phyloP scores from a whole-genome alignment of 2,888 invertebrate genomes.

The Trissolcus japonicus region DNA sequence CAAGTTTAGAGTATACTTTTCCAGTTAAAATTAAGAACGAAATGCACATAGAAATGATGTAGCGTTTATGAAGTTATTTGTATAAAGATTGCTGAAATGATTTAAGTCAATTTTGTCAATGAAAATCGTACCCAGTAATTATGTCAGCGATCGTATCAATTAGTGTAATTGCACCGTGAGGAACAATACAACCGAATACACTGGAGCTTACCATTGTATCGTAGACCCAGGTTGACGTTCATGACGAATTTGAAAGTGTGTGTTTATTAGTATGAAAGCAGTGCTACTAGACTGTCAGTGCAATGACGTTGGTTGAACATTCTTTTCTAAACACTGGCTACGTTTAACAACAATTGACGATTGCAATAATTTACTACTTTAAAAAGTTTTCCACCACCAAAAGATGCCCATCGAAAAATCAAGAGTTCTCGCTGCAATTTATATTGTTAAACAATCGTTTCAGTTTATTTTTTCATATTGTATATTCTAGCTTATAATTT shows the following conservation, averaged over 20 bases:
- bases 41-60: neutral
- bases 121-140: constrained; percentile 35
- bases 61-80: neutral
- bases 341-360: neutral
- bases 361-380: too few relatives aligned
- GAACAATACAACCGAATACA: constrained; percentile 44
- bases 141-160: constrained; percentile 44
- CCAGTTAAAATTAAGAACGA: neutral
- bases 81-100: constrained; percentile 8
- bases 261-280: constrained; percentile 31
- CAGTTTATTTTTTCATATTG: neutral
- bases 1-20: too few relatives aligned
- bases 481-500: neutral
- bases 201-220: constrained; percentile 28
- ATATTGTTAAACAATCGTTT: too few relatives aligned
- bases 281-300: constrained; percentile 32
- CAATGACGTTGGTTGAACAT: neutral
- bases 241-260: constrained; percentile 29
- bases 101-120: constrained; percentile 38
- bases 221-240: constrained; percentile 27
- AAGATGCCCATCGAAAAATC: too few relatives aligned
- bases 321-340: constrained; percentile 11
- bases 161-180: constrained; percentile 47
- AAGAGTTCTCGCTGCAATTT: too few relatives aligned
- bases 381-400: too few relatives aligned